Base-by-base conservation (phyloP, 2,113 vertebrate genomes). In the Rhabdornis inornatus region DNA sequence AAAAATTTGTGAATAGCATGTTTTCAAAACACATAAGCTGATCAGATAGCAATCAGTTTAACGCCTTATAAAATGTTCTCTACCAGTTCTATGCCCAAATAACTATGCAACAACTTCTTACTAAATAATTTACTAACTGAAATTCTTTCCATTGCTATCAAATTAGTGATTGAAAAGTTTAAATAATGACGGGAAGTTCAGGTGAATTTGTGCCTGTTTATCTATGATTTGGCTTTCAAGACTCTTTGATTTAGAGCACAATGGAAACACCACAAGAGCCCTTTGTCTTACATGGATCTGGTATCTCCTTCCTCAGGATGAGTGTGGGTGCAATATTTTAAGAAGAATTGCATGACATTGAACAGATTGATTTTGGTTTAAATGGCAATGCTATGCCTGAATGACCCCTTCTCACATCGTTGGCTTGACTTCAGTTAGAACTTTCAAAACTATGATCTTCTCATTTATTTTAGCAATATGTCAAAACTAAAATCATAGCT, bases 11-110 rank as follows among this genome's bases (percentile, higher is more conserved):
- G 6, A 70, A 40, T 37, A 52, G 18, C 0, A 3, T 45, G 64
- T 89, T 74, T 84, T 45, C 6, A 11, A 55, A 56, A 40, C 6
- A 66, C 5, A 3, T 17, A 33, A 13, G 1, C 35, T 80, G 13
- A 11, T 57, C 16, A 59, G 11, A 8, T 45, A 63, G 14, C 13
- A 59, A 37, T 27, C 37, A 42, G 7, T 63, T 45, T 45, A 35
- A 79, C 21, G 35, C 44, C 6, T 61, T 49, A 10, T 3, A 19
- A 30, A 71, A 9, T 15, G 16, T 35, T 83, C 30, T 68, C 10
- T 47, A 47, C 2, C 15, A 57, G 11, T 45, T 31, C 0, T 40
- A n/a, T 10, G 4, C 6, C 10, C 2, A 1, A 49, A 37, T 50
- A 78, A 56, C 4, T 42, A 56, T 28, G 11, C 13, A 60, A n/a